These are phyloP conservation scores for Seladonia tumulorum DNA, from an alignment of 2,888 invertebrate species.

Conservation along the genomic window DNA sequence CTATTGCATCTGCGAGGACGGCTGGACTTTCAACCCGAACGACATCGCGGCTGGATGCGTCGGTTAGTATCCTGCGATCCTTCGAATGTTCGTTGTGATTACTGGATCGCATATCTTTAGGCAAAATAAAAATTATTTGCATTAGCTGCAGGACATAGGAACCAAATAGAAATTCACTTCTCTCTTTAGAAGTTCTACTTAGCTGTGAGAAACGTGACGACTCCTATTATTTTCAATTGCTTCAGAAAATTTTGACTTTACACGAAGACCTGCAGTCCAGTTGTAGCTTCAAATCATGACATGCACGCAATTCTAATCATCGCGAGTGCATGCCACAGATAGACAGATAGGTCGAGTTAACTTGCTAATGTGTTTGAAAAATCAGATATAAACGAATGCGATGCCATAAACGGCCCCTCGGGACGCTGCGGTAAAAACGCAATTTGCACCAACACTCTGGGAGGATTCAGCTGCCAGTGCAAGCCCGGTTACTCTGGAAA, in stretches of 20 bases:
- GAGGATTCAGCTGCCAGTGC: conserved; percentile 92
- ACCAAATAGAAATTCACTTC: too few species aligned
- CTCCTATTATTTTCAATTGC: too few species aligned
- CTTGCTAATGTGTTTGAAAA: not conserved
- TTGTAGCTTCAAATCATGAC: not conserved
- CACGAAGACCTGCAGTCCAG: not conserved
- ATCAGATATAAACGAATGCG: conserved; percentile 96
- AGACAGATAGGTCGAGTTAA: not conserved
- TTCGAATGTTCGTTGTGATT: not conserved
- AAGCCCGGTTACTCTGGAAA: conserved; percentile 94
- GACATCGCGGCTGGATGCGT: conserved; percentile 96
- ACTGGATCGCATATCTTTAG: not conserved
- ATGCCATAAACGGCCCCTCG: conserved; percentile 90
- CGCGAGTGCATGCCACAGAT: not conserved
- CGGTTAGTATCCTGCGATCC: conserved; percentile 82
- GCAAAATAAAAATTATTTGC: not conserved
- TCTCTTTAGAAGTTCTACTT: too few species aligned
- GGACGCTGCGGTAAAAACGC: conserved; percentile 95
- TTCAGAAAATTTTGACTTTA: too few species aligned
- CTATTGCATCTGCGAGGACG: conserved; percentile 96
- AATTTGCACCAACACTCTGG: conserved; percentile 91
- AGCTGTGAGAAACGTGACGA: too few species aligned
- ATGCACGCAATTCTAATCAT: not conserved
- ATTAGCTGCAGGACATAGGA: too few species aligned
- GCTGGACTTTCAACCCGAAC: conserved; percentile 96